A percentile compares a stretch with the other conserved stretches of the same genome.
Evolutionary conservation across 53 echinoderm and acorn worm species (phyloP).

Genomic region (Stichopus horrens): DNA sequence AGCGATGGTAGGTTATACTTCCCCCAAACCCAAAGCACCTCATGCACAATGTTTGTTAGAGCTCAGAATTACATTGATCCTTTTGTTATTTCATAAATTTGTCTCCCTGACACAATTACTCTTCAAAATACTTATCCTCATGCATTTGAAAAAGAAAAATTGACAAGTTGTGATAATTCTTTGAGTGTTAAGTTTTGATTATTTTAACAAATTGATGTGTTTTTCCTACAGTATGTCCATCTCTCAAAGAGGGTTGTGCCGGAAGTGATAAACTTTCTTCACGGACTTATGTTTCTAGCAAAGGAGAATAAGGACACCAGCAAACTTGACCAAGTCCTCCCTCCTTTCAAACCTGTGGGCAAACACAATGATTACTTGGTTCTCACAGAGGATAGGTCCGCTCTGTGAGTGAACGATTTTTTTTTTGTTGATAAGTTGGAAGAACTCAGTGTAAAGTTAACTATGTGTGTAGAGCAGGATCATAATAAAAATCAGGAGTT

Average conservation of each 20-base stretch:
- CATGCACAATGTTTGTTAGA: too few species aligned
- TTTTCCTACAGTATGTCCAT: constrained; percentile 63
- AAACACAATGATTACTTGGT: constrained; percentile 67
- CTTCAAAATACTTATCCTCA: too few species aligned
- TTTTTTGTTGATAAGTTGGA: not conserved
- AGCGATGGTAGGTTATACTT: too few species aligned
- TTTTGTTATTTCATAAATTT: too few species aligned
- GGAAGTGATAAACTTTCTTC: constrained; percentile 85
- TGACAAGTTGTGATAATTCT: too few species aligned
- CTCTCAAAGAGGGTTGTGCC: constrained; percentile 85
- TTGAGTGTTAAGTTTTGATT: too few species aligned
- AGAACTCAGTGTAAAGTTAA: not conserved
- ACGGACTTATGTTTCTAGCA: constrained; percentile 76
- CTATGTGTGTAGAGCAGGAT: not conserved
- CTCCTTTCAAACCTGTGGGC: constrained; percentile 85
- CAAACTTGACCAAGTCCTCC: constrained; percentile 60
- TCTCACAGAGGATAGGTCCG: constrained; percentile 21
- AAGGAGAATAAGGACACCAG: constrained; percentile 32
- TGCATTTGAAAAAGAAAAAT: too few species aligned
- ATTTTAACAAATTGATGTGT: not conserved
- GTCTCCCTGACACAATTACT: too few species aligned
- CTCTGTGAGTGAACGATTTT: not conserved
- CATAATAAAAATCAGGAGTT: too few species aligned
- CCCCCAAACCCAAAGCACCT: too few species aligned
- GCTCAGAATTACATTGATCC: too few species aligned